Percentiles rank a stretch among this genome's conserved stretches.
These are phyloP conservation scores for Pheucticus melanocephalus DNA, from an alignment of 2,113 vertebrate genomes.

Conservation along the genomic window DNA sequence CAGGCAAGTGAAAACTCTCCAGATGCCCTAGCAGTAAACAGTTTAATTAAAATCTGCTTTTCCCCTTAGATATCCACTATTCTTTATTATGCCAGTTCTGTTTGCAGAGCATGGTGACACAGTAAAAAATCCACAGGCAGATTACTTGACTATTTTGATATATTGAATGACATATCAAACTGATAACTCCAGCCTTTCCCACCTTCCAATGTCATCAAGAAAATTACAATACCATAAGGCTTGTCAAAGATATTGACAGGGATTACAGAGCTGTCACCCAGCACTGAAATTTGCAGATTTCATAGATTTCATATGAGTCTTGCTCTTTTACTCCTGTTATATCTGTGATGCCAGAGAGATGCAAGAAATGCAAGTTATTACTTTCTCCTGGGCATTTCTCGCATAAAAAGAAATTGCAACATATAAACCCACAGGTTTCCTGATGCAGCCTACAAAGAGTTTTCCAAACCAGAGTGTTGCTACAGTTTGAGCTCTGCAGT, in stretches of 20 bases:
- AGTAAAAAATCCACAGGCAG: neutral
- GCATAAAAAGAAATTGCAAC: neutral
- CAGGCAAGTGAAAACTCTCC: conserved; percentile 46
- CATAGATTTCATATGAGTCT: neutral
- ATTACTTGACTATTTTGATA: neutral
- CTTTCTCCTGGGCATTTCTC: neutral
- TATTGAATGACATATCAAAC: neutral
- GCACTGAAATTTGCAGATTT: neutral
- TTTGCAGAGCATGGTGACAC: neutral
- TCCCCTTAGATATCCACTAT: neutral
- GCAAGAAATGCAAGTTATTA: neutral
- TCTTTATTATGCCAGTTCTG: neutral
- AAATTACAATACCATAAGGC: neutral
- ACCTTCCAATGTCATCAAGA: neutral
- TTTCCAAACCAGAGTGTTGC: neutral
- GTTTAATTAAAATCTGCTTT: conserved; percentile 41
- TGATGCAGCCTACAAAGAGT: neutral
- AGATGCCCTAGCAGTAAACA: conserved; percentile 44
- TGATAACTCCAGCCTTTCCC: neutral
- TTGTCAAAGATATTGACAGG: neutral
- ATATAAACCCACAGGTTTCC: neutral
- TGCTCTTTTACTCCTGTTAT: neutral
- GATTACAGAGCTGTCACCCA: neutral
- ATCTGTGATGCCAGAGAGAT: neutral
- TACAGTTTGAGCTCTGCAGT: neutral